Base-by-base conservation (phyloP, 1,140 invertebrate species). In the Papilio polytes region DNA sequence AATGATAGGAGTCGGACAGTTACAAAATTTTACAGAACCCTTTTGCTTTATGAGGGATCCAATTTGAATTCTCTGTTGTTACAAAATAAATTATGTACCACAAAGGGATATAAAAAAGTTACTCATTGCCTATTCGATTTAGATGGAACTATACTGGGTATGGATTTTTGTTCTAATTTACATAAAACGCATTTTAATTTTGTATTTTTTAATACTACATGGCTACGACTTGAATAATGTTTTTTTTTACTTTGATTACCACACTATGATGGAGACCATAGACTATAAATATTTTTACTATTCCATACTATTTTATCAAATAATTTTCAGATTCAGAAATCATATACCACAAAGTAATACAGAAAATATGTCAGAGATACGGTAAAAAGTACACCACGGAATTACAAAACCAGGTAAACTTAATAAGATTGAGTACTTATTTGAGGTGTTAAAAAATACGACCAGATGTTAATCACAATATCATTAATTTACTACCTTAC, bases 371-470 rank as follows among this genome's bases (percentile, higher is more conserved):
- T 15, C 93, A 94, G 56, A 95, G 95, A 86, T 97, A 96, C 94
- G 97, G 96, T 1, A 97, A 97, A 89, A 92, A 88, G 15, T 98
- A 98, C 90, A 96, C 96, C 8, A 96, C 96, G 89, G 96, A 98
- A 70, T 88, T 98, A 81, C 96, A 97, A 88, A 90, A 95, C 59
- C 95, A 82, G 78, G 91, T 92, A 53, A 77, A 31, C 4, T n/a
- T 15, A 18, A 76, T 18, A 74, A 74, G 15, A 59, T 12, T 3
- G 10, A 15, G 31, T 15, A 44, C 10, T 72, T 53, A 56, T 15
- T 53, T 53, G 18, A n/a, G 51, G 13, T 53, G 18, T 15, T 18
- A 53, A 56, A 51, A 56, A 56, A 56, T 56, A 56, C 1, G 18
- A n/a, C 13, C 12, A 15, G 13, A 6, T 10, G 51, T 13, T 53